Conservation (phyloP, 2,113 vertebrate genomes). For the Ammodramus savannarum region DNA sequence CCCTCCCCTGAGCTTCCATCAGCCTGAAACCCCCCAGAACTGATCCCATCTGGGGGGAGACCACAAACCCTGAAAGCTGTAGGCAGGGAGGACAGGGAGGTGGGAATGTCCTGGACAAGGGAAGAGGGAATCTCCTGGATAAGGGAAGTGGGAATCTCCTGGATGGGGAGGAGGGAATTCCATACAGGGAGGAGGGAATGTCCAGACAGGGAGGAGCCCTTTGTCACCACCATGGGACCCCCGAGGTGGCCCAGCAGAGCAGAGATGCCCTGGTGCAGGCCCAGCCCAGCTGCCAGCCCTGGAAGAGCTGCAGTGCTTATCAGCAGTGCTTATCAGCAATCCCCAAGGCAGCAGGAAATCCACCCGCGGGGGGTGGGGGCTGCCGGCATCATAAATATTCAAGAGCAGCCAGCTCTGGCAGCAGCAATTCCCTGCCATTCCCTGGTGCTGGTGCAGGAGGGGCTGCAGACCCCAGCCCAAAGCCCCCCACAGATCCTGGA, state of each 20-base stretch:
- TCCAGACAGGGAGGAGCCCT: neutral
- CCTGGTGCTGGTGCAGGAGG: neutral
- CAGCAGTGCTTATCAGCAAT: neutral
- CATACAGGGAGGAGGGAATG: neutral
- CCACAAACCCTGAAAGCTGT: neutral
- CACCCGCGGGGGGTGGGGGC: neutral
- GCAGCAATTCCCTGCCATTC: neutral
- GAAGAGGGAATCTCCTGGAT: neutral
- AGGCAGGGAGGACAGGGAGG: neutral
- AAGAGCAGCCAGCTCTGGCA: neutral
- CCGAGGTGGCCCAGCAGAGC: neutral
- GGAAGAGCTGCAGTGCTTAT: neutral
- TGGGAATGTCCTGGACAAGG: neutral
- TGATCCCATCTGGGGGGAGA: neutral
- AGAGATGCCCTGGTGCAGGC: neutral
- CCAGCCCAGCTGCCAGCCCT: neutral
- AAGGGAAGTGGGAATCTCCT: too few species aligned
- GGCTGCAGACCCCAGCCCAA: neutral
- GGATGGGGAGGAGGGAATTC: too few species aligned
- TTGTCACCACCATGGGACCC: neutral
- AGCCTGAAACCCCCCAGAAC: neutral
- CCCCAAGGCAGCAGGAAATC: neutral
- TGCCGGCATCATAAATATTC: neutral
- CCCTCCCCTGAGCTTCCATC: fast-evolving
- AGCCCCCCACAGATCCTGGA: neutral